A percentile compares a stretch with the other conserved stretches of the same genome.
phyloP scores from a whole-genome alignment of 2,888 invertebrate genomes.

The Polymixis lichenea region DNA sequence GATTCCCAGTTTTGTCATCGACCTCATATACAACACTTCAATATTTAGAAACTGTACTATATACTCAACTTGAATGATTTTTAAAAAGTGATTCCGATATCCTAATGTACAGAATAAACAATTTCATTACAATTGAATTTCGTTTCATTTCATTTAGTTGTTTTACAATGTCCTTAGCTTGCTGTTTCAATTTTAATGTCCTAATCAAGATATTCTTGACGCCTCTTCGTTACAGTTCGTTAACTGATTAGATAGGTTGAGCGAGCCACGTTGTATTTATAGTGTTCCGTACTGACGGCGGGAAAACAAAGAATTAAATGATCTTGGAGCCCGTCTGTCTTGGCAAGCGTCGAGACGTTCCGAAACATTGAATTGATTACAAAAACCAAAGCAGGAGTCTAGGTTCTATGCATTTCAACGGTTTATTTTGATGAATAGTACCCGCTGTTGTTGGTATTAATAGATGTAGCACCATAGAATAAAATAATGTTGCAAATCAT shows the following conservation, averaged over 20 bases:
- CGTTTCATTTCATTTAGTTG: not conserved
- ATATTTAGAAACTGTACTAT: not conserved
- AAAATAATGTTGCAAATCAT: not conserved
- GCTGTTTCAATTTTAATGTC: constrained; percentile 65
- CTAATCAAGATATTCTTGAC: constrained; percentile 78
- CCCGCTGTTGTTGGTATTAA: constrained; percentile 10
- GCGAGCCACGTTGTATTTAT: constrained; percentile 46
- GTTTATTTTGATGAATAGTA: constrained; percentile 15
- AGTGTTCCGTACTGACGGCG: constrained; percentile 40
- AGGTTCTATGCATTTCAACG: constrained; percentile 15
- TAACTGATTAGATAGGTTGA: constrained; percentile 55
- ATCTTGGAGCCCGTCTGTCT: constrained; percentile 39
- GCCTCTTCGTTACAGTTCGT: constrained; percentile 62
- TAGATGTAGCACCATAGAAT: not conserved
- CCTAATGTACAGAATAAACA: too few species aligned
- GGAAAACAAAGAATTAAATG: constrained; percentile 53
- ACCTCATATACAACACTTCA: constrained; percentile 26
- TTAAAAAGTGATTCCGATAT: too few species aligned
- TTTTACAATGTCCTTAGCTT: constrained; percentile 14
- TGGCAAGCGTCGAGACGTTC: constrained; percentile 33
- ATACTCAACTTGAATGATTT: not conserved
- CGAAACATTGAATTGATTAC: constrained; percentile 45
- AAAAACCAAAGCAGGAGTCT: constrained; percentile 21
- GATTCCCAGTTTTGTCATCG: constrained; percentile 48
- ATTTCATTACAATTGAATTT: too few species aligned